phyloP scores from a whole-genome alignment of 2,797 vertebrate genomes.

The Anguilla marmorata region DNA sequence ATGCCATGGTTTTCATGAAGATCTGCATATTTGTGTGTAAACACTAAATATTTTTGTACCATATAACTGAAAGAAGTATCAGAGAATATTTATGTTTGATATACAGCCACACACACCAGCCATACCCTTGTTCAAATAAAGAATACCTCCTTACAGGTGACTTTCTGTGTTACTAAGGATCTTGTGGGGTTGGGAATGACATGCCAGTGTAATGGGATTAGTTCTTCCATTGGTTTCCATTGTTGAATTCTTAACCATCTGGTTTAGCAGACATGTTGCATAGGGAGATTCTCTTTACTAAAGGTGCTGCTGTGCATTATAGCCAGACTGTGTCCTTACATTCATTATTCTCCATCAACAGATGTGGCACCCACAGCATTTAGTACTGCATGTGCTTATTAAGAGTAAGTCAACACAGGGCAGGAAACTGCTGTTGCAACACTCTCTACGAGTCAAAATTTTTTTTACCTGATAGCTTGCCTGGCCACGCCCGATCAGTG shows the following conservation, averaged over 20 bases:
- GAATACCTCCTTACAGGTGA: not conserved
- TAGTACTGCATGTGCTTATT: not conserved
- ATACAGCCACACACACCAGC: slow-evolving; percentile 4
- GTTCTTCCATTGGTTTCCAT: not conserved
- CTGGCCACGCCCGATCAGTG: no score
- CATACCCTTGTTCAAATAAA: not conserved
- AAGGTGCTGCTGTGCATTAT: not conserved
- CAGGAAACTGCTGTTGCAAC: not conserved
- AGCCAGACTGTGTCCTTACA: not conserved
- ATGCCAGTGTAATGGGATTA: not conserved
- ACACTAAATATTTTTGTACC: slow-evolving; percentile 10
- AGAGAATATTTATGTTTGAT: not conserved
- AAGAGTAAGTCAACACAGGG: no score
- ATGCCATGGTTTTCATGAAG: not conserved
- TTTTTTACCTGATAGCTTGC: no score
- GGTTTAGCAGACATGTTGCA: not conserved
- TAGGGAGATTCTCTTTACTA: not conserved
- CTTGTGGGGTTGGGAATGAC: not conserved
- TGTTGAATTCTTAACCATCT: not conserved
- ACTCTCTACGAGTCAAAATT: no score
- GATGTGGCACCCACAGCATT: not conserved
- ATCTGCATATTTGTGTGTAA: not conserved
- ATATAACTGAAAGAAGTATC: not conserved
- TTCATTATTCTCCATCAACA: not conserved
- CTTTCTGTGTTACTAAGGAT: not conserved